These are phyloP conservation scores for Halictus rubicundus DNA, from an alignment of 1,140 invertebrate genomes.

Conservation along the genomic window DNA sequence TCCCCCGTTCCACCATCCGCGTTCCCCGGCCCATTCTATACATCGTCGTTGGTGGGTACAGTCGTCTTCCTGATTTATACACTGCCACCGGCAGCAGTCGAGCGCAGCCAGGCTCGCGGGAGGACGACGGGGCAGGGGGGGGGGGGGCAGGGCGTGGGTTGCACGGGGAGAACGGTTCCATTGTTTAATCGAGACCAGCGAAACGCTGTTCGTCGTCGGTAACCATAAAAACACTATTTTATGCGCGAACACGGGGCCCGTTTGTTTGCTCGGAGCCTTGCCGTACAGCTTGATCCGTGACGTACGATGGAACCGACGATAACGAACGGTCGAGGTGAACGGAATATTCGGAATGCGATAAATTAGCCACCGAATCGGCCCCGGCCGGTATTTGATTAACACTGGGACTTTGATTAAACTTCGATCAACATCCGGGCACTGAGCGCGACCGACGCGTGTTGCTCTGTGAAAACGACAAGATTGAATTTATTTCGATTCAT, in stretches of 20 bases:
- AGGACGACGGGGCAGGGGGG: conserved; percentile 29
- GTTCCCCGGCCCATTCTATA: conserved; percentile 45
- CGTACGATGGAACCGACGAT: conserved; percentile 36
- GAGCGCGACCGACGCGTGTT: no score
- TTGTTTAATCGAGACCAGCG: conserved; percentile 75
- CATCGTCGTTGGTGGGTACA: conserved; percentile 70
- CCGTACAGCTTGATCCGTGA: conserved; percentile 45
- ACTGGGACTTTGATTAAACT: no score
- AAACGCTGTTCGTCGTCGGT: conserved; percentile 53
- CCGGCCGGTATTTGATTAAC: not conserved
- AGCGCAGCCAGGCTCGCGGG: conserved; percentile 32
- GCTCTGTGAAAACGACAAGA: no score
- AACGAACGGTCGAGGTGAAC: conserved; percentile 14
- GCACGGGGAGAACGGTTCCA: conserved; percentile 64
- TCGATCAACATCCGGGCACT: no score
- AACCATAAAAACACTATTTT: conserved; percentile 54
- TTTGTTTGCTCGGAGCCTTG: conserved; percentile 31
- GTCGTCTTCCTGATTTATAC: conserved; percentile 79
- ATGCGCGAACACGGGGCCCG: conserved; percentile 41
- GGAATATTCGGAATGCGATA: conserved; percentile 38
- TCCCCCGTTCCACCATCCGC: conserved; percentile 20
- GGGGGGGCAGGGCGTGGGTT: conserved; percentile 14
- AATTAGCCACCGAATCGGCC: conserved; percentile 1
- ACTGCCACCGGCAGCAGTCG: conserved; percentile 75
- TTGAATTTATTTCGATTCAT: no score